A percentile compares a stretch with the other conserved stretches of the same genome.
These are phyloP conservation scores for Bubo bubo DNA, from an alignment of 2,113 vertebrate genomes.

Conservation along the genomic window DNA sequence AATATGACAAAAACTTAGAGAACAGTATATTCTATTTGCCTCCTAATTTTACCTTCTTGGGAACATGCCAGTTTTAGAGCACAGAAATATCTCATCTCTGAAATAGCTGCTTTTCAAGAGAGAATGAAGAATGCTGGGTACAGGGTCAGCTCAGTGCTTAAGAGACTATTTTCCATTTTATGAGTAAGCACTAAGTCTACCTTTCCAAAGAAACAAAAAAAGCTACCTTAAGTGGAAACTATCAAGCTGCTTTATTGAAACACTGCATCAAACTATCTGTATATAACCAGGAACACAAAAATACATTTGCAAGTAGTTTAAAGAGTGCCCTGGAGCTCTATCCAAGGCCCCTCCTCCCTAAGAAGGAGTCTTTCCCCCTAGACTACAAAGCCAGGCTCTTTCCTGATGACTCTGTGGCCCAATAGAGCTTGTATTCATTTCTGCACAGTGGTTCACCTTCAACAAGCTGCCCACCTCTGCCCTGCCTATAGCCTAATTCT, in stretches of 20 bases:
- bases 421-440: neutral
- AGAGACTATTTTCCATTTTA: neutral
- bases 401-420: neutral
- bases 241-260: neutral
- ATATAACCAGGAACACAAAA: neutral
- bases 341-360: neutral
- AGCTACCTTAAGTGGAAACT: neutral
- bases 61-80: neutral
- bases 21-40: neutral
- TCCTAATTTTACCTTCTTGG: neutral
- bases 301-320: neutral
- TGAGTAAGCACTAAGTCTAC: neutral
- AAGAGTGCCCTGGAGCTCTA: neutral
- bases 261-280: neutral
- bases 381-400: neutral
- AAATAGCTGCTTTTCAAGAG: neutral
- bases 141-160: neutral
- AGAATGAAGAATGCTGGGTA: neutral
- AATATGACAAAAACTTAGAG: neutral
- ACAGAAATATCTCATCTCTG: neutral
- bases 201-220: neutral
- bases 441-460: neutral
- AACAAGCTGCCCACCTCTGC: neutral
- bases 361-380: neutral
- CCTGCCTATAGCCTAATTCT: neutral